These are phyloP conservation scores for Ophiodon elongatus DNA, from an alignment of 2,113 vertebrate genomes.

Conservation along the genomic window DNA sequence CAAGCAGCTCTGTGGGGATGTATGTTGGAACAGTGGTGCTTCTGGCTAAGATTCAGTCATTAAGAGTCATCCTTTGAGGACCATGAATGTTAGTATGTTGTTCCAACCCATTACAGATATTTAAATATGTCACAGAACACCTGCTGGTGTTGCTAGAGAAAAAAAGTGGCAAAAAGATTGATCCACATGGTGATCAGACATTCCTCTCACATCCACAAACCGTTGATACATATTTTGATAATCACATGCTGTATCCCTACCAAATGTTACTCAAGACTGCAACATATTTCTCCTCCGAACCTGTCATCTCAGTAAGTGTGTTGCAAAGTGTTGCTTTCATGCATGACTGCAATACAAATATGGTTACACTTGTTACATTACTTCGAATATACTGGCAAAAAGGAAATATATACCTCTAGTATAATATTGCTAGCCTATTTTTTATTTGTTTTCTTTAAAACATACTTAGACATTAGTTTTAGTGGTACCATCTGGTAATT, in stretches of 20 bases:
- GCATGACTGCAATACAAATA: constrained; percentile 28
- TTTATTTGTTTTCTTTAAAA: constrained; percentile 36
- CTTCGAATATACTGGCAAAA: neutral
- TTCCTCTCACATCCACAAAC: neutral
- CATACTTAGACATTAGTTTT: constrained; percentile 22
- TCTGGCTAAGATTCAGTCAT: neutral
- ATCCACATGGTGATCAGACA: neutral
- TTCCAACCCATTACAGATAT: too few species aligned
- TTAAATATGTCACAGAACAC: too few species aligned
- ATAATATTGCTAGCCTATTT: neutral
- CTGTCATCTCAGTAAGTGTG: neutral
- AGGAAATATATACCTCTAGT: neutral
- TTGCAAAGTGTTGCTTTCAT: neutral
- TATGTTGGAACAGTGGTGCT: neutral
- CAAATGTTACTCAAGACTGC: neutral
- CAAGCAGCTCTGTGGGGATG: neutral
- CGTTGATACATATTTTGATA: neutral
- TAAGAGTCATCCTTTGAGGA: neutral
- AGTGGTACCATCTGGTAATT: constrained; percentile 49
- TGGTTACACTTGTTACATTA: constrained; percentile 4
- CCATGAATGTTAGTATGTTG: too few species aligned
- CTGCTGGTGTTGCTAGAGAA: too few species aligned
- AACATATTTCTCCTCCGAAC: neutral
- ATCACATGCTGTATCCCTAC: neutral
- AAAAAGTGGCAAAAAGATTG: too few species aligned